Conservation (phyloP, 1,140 invertebrate genomes). For the Cylas formicarius region DNA sequence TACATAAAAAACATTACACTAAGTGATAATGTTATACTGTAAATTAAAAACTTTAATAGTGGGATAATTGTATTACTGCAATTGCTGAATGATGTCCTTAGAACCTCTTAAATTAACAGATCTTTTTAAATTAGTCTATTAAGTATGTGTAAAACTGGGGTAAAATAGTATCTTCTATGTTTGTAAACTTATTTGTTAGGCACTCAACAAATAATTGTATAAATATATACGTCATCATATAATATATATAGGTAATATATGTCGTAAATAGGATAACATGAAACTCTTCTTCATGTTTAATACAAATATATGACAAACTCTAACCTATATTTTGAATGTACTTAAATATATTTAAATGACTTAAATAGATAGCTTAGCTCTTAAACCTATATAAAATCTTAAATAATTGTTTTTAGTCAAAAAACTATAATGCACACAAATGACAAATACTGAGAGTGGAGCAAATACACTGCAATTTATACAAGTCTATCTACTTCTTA, state of each 20-base stretch:
- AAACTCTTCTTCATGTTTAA: constrained; percentile 29
- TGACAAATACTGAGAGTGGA: constrained; percentile 38
- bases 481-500: constrained; percentile 13
- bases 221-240: constrained; percentile 34
- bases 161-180: constrained; percentile 18
- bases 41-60: too few species aligned
- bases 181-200: constrained; percentile 34
- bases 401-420: too few species aligned
- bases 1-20: constrained; percentile 28
- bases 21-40: too few species aligned
- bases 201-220: constrained; percentile 40
- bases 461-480: constrained; percentile 27
- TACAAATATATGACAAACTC: constrained; percentile 39
- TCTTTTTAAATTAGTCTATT: constrained; percentile 11
- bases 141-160: constrained; percentile 14
- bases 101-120: constrained; percentile 12
- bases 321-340: constrained; percentile 18
- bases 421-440: constrained; percentile 36
- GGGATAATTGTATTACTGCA: too few species aligned
- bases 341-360: constrained; percentile 26
- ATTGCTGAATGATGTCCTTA: too few species aligned
- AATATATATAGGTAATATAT: constrained; percentile 25
- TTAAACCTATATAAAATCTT: constrained; percentile 5
- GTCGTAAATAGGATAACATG: constrained; percentile 30
- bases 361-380: constrained; percentile 11